These are phyloP conservation scores for Halictus rubicundus DNA, from an alignment of 1,140 invertebrate species.

Conservation along the genomic window DNA sequence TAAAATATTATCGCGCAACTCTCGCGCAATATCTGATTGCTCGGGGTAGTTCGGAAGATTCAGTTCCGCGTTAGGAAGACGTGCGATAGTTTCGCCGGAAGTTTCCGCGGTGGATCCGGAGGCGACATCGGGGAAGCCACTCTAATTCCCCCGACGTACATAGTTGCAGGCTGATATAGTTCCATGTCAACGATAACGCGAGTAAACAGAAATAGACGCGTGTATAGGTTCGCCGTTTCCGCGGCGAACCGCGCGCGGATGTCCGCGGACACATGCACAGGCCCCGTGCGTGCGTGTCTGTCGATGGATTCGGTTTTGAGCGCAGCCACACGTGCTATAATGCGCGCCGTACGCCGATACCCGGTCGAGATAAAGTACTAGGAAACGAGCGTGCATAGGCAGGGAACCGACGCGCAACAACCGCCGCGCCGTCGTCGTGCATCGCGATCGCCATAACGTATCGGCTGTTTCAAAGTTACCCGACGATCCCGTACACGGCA, in stretches of 20 bases:
- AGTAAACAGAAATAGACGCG: not conserved
- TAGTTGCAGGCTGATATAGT: not conserved
- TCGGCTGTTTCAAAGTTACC: slow-evolving; percentile 35
- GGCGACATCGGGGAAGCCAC: not conserved
- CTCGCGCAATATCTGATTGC: too few relatives aligned
- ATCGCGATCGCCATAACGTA: slow-evolving; percentile 48
- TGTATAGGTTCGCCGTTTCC: not conserved
- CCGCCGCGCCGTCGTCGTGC: slow-evolving; percentile 27
- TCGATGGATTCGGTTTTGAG: slow-evolving; percentile 31
- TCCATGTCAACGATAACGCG: slow-evolving; percentile 5
- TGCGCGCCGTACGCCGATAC: slow-evolving; percentile 58
- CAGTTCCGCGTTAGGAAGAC: not conserved
- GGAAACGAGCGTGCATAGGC: slow-evolving; percentile 62
- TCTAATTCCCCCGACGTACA: not conserved
- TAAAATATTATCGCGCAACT: not conserved
- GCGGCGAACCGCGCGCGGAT: too few relatives aligned
- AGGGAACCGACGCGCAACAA: slow-evolving; percentile 16
- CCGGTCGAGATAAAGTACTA: slow-evolving; percentile 72
- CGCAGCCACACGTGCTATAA: slow-evolving; percentile 42
- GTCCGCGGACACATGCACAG: too few relatives aligned
- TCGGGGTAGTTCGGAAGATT: not conserved
- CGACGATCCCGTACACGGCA: slow-evolving; percentile 19
- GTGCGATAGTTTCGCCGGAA: not conserved
- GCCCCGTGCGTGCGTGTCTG: too few relatives aligned
- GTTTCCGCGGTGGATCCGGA: not conserved